These are phyloP conservation scores for Halocaridina rubra DNA, from an alignment of 2,888 invertebrate species.

Conservation along the genomic window DNA sequence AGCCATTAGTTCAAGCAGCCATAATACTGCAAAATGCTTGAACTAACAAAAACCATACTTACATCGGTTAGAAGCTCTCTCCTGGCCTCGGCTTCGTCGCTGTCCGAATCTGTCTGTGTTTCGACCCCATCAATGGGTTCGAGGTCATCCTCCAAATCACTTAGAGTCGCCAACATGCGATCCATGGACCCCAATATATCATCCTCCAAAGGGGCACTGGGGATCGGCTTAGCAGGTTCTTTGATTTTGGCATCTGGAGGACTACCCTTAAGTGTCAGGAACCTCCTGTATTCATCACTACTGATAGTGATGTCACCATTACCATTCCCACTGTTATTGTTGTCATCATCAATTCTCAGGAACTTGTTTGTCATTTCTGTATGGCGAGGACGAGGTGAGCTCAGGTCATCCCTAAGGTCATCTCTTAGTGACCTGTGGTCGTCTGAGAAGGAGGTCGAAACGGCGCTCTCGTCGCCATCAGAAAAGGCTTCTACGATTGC, in stretches of 20 bases:
- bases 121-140: constrained; percentile 59
- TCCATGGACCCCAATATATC: constrained; percentile 55
- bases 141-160: constrained; percentile 61
- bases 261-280: constrained; percentile 45
- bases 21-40: not conserved
- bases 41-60: not conserved
- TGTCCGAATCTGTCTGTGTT: constrained; percentile 42
- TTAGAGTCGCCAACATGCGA: constrained; percentile 62
- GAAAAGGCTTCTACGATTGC: constrained; percentile 35
- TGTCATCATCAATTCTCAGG: constrained; percentile 27
- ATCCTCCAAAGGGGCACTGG: constrained; percentile 29
- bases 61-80: constrained; percentile 56
- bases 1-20: no score
- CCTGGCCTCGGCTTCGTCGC: constrained; percentile 45
- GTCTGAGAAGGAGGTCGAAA: constrained; percentile 41
- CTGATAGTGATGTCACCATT: constrained; percentile 37
- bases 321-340: constrained; percentile 14
- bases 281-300: constrained; percentile 40
- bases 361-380: constrained; percentile 17
- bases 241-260: constrained; percentile 4
- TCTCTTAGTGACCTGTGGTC: constrained; percentile 34
- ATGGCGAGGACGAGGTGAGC: constrained; percentile 19
- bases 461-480: constrained; percentile 41
- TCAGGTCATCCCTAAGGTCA: constrained; percentile 38
- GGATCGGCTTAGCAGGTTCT: not conserved